Evolutionary conservation across 2,888 invertebrate species (phyloP), one percentile per base, ranked within the genome.

Genomic region (Platycnemis pennipes): DNA sequence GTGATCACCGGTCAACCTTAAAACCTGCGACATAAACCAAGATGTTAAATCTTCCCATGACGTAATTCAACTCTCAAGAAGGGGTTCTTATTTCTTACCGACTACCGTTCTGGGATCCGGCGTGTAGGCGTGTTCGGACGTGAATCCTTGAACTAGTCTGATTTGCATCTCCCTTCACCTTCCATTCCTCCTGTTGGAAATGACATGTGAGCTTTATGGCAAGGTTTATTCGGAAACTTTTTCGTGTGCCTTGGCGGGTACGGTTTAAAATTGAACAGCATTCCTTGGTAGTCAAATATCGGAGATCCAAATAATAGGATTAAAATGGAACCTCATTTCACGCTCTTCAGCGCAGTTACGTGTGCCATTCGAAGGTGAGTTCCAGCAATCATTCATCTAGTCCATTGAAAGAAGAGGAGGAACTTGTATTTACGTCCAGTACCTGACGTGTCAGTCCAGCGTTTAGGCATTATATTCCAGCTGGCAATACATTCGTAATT

Each of bases 291-390:
- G 77, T 77, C 77, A 37, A 37, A 31, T 37, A 63, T 63, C 26
- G 63, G 63, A 63, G 63, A 16, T 37, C 77, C 31, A 77, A 77
- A 37, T 77, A 77, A 77, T 37, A 37, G 77, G 77, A 77, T 77
- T 77, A 77, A n/a, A 2, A 13, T 77, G 77, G 16, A 13, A 77
- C 37, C 77, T 77, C 7, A 77, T 77, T 77, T 77, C 77, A 77
- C 77, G 77, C 77, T 77, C 77, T 77, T 77, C 77, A 77, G 11
- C 37, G 77, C 77, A 77, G 77, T 77, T 77, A 77, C 37, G 37
- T 11, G 26, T 77, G 77, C 16, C 77, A 77, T 16, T 8, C 11
- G 8, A 11, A 13, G 77, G 13, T 37, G 13, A 77, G 77, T 13
- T 77, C 37, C 13, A 3, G 31, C 37, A 37, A 77, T 77, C 77